Evolutionary conservation across 2,797 vertebrate species (phyloP), one percentile per base, ranked within the genome.

Genomic region (Otolemur crassicaudatus): DNA sequence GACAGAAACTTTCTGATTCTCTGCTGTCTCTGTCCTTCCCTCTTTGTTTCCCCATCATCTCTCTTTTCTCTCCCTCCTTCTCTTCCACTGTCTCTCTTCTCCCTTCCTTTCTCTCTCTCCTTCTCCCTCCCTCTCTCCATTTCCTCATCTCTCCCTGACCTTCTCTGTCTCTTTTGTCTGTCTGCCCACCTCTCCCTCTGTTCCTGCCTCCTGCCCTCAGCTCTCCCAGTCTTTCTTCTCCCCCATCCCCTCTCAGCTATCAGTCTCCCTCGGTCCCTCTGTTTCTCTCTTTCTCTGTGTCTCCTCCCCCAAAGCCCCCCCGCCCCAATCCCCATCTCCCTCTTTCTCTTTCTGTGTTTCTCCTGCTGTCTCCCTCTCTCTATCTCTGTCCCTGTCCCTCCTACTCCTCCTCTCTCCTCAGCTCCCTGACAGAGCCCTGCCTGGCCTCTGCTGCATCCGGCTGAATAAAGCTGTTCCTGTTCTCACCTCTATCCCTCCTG

Each of bases 381-480:
- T 29, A 56, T 3, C 58, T 61, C 58, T 43, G 58, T 53, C 76
- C 31, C 49, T 3, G 11, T 10, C 60, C 43, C 37, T 43, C 58
- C 37, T 53, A 27, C 37, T 20, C 34, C 34, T 9, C 58, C 25
- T 75, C 65, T 63, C 27, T 40, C 61, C n/a, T 22, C 29, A 31
- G 43, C 58, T 58, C 56, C 29, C 1, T 17, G 49, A 80, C 13
- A 16, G 53, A 34, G 43, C 40, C 56, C 79, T 34, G 22, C 20
- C 12, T 8, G 9, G 11, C 34, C 77, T 34, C 2, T 9, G 10
- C 53, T 53, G 1, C 46, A 25, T 22, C 63, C 37, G 23, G 63
- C 84, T 63, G 69, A 93, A 93, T 87, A 93, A 87, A 93, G 67
- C 43, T 80, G 85, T 63, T 67, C 87, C 65, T 93, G 85, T 88